Percentiles rank a stretch among this genome's conserved stretches.
These are phyloP conservation scores for Perizoma affinitatum DNA, from an alignment of 2,888 invertebrate species.

Conservation along the genomic window DNA sequence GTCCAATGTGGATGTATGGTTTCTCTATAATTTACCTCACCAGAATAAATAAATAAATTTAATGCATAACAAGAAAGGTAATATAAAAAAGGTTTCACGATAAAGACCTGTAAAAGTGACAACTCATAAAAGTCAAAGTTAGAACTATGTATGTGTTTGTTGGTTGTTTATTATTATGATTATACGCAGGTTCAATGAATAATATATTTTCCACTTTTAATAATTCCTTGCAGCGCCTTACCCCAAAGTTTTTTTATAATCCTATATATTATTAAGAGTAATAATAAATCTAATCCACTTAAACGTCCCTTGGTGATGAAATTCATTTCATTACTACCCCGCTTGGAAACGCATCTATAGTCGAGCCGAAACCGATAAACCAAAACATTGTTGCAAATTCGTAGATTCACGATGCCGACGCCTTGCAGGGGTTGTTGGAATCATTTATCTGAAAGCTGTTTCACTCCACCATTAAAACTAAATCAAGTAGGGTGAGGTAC, in stretches of 20 bases:
- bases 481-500: conserved; percentile 79
- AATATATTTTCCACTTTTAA: too few species aligned
- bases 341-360: conserved; percentile 63
- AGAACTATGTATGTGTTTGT: too few species aligned
- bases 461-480: conserved; percentile 81
- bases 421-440: conserved; percentile 53
- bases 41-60: too few species aligned
- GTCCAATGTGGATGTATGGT: too few species aligned
- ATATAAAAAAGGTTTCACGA: too few species aligned
- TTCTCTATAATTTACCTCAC: background rate
- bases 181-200: too few species aligned
- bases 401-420: conserved; percentile 40
- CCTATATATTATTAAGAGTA: conserved; percentile 47
- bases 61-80: too few species aligned
- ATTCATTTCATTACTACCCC: conserved; percentile 74
- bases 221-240: conserved; percentile 29
- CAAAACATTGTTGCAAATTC: conserved; percentile 75
- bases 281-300: conserved; percentile 71
- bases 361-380: conserved; percentile 62
- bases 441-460: conserved; percentile 80
- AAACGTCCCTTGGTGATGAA: conserved; percentile 58
- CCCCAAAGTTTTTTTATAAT: conserved; percentile 40
- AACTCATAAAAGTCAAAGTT: too few species aligned
- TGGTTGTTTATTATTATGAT: too few species aligned
- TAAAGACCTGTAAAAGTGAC: too few species aligned